Conservation (phyloP, 2,797 vertebrate genomes). For the Enteromius argenteus region DNA sequence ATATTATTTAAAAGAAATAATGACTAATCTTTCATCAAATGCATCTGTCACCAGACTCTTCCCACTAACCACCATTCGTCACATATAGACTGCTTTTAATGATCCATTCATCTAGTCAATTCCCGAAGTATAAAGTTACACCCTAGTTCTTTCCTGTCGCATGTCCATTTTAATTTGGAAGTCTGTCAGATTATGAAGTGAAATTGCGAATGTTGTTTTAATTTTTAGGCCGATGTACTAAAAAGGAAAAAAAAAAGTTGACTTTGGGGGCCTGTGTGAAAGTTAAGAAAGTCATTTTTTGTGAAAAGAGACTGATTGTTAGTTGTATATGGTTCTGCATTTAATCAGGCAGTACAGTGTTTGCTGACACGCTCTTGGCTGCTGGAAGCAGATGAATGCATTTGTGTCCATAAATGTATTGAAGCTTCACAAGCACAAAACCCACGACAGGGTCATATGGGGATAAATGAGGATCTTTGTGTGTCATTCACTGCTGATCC, state of each 20-base stretch:
- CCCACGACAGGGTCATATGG: not conserved
- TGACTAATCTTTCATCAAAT: not conserved
- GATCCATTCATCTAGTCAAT: not conserved
- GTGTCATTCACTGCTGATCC: constrained; percentile 7
- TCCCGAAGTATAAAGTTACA: not conserved
- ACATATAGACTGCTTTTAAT: not conserved
- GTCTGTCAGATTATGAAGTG: not conserved
- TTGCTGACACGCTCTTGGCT: not conserved
- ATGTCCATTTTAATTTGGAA: constrained; percentile 11
- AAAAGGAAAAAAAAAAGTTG: not conserved
- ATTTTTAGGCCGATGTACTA: not conserved
- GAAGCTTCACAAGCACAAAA: not conserved
- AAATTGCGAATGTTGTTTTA: not conserved
- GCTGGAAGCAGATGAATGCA: constrained; percentile 1
- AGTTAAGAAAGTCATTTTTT: not conserved
- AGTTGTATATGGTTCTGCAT: not conserved
- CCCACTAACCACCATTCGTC: not conserved
- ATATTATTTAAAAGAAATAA: not conserved
- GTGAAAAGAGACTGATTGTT: not conserved
- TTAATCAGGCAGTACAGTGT: not conserved
- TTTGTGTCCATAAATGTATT: constrained; percentile 11
- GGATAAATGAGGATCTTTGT: constrained; percentile 28
- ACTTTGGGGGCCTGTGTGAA: not conserved
- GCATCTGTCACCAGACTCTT: not conserved
- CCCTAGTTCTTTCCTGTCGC: not conserved